phyloP scores from a whole-genome alignment of 2,888 invertebrate genomes.

The Troides helena region DNA sequence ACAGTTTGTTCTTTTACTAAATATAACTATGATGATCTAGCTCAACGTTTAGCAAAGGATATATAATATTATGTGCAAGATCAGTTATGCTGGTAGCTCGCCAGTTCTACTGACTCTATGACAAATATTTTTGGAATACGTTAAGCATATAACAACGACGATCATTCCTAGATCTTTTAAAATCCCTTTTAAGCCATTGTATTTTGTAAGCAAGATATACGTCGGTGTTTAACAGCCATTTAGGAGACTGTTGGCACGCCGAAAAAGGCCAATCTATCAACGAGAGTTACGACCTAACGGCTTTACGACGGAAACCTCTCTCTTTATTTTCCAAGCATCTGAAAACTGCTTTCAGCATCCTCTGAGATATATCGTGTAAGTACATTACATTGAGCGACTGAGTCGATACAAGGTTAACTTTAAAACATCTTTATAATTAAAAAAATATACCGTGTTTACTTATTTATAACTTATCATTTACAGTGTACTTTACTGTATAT shows the following conservation, averaged over 20 bases:
- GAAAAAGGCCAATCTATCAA: conserved; percentile 72
- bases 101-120: not conserved
- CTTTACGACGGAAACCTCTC: conserved; percentile 25
- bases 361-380: conserved; percentile 12
- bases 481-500: too few relatives aligned
- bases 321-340: conserved; percentile 16
- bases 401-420: not conserved
- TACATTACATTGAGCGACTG: conserved; percentile 1
- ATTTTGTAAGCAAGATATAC: conserved; percentile 19
- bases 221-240: conserved; percentile 43
- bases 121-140: not conserved
- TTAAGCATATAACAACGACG: not conserved
- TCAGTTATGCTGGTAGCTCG: not conserved
- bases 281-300: conserved; percentile 57
- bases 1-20: not conserved
- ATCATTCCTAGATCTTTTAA: not conserved
- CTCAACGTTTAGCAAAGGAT: not conserved
- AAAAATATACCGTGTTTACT: too few relatives aligned
- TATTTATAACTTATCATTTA: too few relatives aligned
- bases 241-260: conserved; percentile 67
- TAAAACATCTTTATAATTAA: too few relatives aligned
- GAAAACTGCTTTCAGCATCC: conserved; percentile 22
- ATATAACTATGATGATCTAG: not conserved
- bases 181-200: conserved; percentile 4
- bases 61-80: too few relatives aligned